A percentile compares a stretch with the other conserved stretches of the same genome.
Conservation (phyloP, 2,113 vertebrate genomes). For the Falcunculus frontatus region DNA sequence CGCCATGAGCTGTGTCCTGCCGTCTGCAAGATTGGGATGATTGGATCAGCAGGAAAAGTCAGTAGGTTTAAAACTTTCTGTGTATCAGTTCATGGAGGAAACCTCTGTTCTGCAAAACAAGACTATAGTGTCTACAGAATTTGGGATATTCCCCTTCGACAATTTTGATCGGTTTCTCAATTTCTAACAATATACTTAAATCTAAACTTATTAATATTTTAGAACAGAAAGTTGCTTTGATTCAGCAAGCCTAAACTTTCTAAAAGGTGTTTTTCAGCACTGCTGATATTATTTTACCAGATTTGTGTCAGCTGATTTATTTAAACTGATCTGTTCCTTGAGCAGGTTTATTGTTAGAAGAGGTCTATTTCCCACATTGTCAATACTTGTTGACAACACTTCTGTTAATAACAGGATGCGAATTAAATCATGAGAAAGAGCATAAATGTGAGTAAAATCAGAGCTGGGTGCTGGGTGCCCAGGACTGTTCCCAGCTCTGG, state of each 20-base stretch:
- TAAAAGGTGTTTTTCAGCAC: neutral
- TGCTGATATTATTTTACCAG: neutral
- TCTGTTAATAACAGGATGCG: neutral
- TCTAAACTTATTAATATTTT: neutral
- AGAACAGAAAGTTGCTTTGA: neutral
- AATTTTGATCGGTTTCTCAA: neutral
- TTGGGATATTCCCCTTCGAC: neutral
- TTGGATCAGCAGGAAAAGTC: neutral
- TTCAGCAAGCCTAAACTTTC: neutral
- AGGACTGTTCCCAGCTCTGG: neutral
- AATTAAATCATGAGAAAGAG: neutral
- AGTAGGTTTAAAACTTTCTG: neutral
- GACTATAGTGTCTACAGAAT: neutral
- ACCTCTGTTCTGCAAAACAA: neutral
- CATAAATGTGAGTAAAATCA: neutral
- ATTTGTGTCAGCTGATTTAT: neutral
- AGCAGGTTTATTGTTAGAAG: neutral
- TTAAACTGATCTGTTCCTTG: neutral
- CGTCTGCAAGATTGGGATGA: neutral
- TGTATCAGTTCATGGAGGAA: neutral
- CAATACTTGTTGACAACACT: neutral
- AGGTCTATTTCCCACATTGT: neutral
- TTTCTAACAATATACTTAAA: neutral
- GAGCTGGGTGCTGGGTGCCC: neutral
- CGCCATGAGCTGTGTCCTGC: rapidly evolving